Evolutionary conservation across 2,888 invertebrate species (phyloP), one percentile per base, ranked within the genome.

Genomic region (Acleris emargana): DNA sequence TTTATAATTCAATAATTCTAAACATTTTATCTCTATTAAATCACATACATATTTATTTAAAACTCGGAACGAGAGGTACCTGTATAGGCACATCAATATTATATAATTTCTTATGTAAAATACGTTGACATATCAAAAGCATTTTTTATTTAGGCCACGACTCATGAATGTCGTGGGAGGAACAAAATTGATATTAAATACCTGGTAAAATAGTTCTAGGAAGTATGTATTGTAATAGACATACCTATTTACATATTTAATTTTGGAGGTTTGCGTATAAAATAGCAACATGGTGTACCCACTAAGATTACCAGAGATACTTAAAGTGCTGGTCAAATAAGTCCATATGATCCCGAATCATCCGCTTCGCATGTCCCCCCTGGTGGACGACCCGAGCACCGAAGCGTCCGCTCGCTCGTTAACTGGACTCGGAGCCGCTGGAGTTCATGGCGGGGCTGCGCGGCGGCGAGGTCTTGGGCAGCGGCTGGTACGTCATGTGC

Each of bases 401-500:
- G 38, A 13, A 9, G 38, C 38, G 38, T 38, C 13, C 9, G 3
- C 13, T 38, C 38, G 38, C 38, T 4, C 68, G 67, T 78, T 90
- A 92, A 78, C 86, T 91, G 20, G 92, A 92, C 2, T 92, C 92
- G 0, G 90, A 84, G 0, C 89, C 91, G 70, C 91, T 91, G 2
- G 91, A 87, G 5, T 69, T 71, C 67, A 87, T 87, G 4, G 76
- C 75, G 0, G 74, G 72, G 38, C 68, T 68, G 47, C 72, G 76
- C 0, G 88, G 88, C 0, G 91, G 91, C 0, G 91, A 88, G 0
- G 82, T 81, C 55, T 75, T 80, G 0, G 83, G 42, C 0, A 89
- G 87, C 16, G 82, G 75, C 58, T 95, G 94, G 75, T 95, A 94
- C 0, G 95, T 95, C 95, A 96, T 95, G 83, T 96, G 96, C 93